Evolutionary conservation across 2,888 invertebrate genomes (phyloP), one percentile per base, ranked within the genome.

Genomic region (Notocelia uddmanniana): DNA sequence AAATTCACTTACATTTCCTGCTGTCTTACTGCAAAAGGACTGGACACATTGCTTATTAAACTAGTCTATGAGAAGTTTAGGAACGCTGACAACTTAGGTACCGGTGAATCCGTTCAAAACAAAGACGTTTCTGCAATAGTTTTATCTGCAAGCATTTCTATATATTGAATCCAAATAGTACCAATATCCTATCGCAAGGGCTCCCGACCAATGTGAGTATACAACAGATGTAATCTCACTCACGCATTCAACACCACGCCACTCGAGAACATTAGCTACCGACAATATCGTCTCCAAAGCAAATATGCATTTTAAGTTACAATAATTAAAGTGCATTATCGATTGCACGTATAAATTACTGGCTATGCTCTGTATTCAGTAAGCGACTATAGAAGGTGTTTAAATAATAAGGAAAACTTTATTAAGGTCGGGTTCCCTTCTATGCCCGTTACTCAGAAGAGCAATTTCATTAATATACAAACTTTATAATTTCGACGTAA

Each of bases 371-470:
- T 11, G 15, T 50, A 31, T 63, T 45, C 26, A 34, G 15, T 21
- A 52, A 50, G 19, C 52, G 63, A 21, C 19, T 26, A 21, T 21
- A 31, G 31, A 31, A 2, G 41, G 19, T 37, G 70, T 64, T 64
- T 70, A 58, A 64, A 60, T 15, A 60, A 66, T 59, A 66, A 50
- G 21, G 23, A 37, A 52, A 54, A 54, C 15, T 58, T 66, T 59
- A 66, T 71, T 59, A 62, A 41, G 52, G 63, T 26, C 11, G 31
- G 50, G 23, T 50, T 50, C 37, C 50, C 57, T 59, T 37, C 45
- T 41, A 59, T 18, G 41, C 45, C 48, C 59, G 41, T 69, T 45
- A 64, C 50, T 58, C 21, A 37, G 18, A 10, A 31, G 19, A 57
- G 55, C 26, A 71, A 59, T 54, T 59, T 71, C 23, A 57, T 69